Conservation (phyloP, 2,888 invertebrate species). For the Xestia c-nigrum region DNA sequence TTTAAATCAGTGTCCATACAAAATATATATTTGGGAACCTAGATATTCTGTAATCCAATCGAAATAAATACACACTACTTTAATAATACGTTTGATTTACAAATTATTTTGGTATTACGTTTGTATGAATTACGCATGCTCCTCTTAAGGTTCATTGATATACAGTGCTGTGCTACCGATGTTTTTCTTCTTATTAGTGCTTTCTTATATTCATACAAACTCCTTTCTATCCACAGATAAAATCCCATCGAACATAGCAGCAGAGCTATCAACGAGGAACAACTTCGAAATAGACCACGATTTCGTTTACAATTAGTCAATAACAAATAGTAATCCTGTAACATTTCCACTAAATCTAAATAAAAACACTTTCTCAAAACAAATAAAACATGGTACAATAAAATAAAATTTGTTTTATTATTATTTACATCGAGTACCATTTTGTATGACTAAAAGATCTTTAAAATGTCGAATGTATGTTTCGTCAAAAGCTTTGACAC, state of each 20-base stretch:
- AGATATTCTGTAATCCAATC: no score
- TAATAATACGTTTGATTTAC: no score
- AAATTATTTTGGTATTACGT: no score
- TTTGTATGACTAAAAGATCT: slow-evolving; percentile 18
- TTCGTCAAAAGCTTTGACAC: slow-evolving; percentile 17
- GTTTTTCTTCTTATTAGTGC: neutral
- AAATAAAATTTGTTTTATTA: slow-evolving; percentile 9
- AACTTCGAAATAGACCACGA: slow-evolving; percentile 88
- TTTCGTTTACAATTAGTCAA: slow-evolving; percentile 80
- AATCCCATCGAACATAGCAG: slow-evolving; percentile 94
- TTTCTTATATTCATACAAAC: neutral
- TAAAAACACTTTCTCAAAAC: neutral
- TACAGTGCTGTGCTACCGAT: neutral
- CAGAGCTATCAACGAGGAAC: slow-evolving; percentile 93
- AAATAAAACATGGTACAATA: neutral
- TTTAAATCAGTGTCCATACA: no score
- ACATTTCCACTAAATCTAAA: slow-evolving; percentile 20
- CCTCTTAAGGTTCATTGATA: neutral
- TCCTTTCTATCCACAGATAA: slow-evolving; percentile 91
- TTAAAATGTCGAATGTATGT: slow-evolving; percentile 9
- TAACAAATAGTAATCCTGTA: slow-evolving; percentile 33
- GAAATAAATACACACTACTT: no score
- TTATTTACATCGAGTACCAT: slow-evolving; percentile 11
- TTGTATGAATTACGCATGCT: no score
- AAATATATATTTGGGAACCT: no score